Conservation (phyloP, 2,113 vertebrate species). For the Limanda limanda region DNA sequence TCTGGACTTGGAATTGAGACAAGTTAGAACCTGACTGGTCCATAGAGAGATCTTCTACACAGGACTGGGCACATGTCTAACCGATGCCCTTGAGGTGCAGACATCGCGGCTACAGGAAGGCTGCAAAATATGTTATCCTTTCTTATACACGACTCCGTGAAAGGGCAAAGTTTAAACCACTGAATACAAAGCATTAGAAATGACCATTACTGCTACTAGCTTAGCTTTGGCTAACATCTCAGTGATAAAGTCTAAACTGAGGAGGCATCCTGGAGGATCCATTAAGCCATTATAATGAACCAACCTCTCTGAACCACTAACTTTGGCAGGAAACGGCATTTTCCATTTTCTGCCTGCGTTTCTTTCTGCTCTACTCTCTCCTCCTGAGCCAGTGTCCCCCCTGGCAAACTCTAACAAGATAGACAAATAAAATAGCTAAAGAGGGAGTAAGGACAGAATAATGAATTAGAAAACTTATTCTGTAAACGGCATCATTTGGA, state of each 20-base stretch:
- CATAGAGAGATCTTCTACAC: constrained; percentile 32
- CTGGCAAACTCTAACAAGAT: constrained; percentile 61
- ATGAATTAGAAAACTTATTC: constrained; percentile 33
- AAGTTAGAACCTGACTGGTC: constrained; percentile 48
- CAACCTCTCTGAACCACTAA: constrained; percentile 78
- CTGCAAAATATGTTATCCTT: constrained; percentile 49
- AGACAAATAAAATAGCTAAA: constrained; percentile 68
- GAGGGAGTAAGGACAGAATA: constrained; percentile 36
- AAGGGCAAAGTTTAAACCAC: constrained; percentile 52
- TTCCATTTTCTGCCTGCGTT: constrained; percentile 78
- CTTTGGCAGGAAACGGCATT: constrained; percentile 81
- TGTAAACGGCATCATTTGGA: neutral
- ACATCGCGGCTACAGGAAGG: constrained; percentile 27
- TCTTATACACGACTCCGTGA: constrained; percentile 23
- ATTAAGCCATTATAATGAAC: constrained; percentile 81
- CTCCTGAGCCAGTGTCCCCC: constrained; percentile 61
- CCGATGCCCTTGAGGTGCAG: constrained; percentile 45
- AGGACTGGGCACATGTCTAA: constrained; percentile 28
- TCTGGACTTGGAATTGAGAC: constrained; percentile 39
- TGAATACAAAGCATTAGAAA: constrained; percentile 34
- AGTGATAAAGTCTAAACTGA: constrained; percentile 71
- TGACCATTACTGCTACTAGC: constrained; percentile 55
- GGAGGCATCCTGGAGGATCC: constrained; percentile 82
- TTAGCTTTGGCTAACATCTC: constrained; percentile 66
- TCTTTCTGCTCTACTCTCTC: constrained; percentile 61